Evolutionary conservation across 2,113 vertebrate genomes (phyloP).

Genomic region (Tenebrosternarchus preto): DNA sequence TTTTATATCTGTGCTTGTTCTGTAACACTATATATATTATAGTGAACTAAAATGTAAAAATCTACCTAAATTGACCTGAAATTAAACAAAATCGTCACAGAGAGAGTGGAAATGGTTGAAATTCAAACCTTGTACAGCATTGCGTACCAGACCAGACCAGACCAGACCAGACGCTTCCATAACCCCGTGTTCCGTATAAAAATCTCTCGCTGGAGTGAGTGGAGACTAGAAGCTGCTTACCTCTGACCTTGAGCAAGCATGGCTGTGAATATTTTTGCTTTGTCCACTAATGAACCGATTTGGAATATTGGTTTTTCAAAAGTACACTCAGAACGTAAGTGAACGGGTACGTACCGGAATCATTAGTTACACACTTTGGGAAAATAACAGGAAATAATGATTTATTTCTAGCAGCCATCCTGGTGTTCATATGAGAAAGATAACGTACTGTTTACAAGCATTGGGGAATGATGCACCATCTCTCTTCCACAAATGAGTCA

Average conservation of each 20-base stretch:
- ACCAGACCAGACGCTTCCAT: no score
- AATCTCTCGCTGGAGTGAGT: no score
- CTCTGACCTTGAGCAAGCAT: no score
- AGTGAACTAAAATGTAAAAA: background rate
- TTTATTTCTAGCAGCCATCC: background rate
- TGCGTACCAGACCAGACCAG: no score
- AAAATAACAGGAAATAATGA: background rate
- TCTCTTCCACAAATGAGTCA: conserved; percentile 1
- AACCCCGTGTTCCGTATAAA: no score
- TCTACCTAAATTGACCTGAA: background rate
- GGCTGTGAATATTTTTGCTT: background rate
- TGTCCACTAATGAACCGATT: background rate
- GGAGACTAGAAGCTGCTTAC: no score
- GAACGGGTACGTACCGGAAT: no score
- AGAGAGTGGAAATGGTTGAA: no score
- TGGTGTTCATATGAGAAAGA: background rate
- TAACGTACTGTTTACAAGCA: background rate
- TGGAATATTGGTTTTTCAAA: background rate
- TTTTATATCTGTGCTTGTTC: background rate
- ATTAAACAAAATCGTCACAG: background rate
- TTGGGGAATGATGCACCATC: background rate
- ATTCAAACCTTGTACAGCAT: no score
- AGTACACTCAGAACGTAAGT: no score
- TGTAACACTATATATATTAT: background rate
- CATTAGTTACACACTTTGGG: no score